Evolutionary conservation across 2,113 vertebrate genomes (phyloP).

Genomic region (Perca schrenkii): DNA sequence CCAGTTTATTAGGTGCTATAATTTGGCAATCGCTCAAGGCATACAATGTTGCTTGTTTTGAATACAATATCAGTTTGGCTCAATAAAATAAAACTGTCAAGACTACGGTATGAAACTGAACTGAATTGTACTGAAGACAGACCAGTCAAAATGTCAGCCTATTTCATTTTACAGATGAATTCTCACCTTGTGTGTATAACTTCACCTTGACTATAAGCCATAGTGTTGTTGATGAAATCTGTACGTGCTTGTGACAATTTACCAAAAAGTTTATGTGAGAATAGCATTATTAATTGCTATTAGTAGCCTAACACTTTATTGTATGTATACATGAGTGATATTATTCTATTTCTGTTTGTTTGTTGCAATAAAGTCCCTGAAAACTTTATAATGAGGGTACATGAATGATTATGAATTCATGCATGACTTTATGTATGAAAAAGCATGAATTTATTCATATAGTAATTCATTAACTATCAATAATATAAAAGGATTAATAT

Average conservation of each 20-base stretch:
- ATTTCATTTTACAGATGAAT: slow-evolving; percentile 14
- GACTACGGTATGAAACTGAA: background rate
- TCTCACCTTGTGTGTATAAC: background rate
- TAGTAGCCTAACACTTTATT: background rate
- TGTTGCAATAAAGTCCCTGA: background rate
- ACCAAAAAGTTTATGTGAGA: background rate
- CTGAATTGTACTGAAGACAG: background rate
- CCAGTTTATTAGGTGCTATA: slow-evolving; percentile 22
- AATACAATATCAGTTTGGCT: slow-evolving; percentile 35
- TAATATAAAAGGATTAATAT: no score
- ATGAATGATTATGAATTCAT: no score
- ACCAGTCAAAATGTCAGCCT: background rate
- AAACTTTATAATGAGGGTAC: background rate
- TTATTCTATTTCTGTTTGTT: background rate
- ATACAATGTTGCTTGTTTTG: slow-evolving; percentile 15
- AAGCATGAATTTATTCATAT: no score
- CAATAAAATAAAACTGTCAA: slow-evolving; percentile 7
- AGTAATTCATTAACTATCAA: no score
- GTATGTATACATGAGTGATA: background rate
- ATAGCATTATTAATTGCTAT: background rate
- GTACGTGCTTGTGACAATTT: background rate
- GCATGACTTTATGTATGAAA: no score
- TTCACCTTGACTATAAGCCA: slow-evolving; percentile 16
- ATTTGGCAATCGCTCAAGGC: slow-evolving; percentile 32
- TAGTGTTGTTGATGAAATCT: background rate